phyloP scores from a whole-genome alignment of 2,888 invertebrate genomes.

The Cosmorhoe ocellata region DNA sequence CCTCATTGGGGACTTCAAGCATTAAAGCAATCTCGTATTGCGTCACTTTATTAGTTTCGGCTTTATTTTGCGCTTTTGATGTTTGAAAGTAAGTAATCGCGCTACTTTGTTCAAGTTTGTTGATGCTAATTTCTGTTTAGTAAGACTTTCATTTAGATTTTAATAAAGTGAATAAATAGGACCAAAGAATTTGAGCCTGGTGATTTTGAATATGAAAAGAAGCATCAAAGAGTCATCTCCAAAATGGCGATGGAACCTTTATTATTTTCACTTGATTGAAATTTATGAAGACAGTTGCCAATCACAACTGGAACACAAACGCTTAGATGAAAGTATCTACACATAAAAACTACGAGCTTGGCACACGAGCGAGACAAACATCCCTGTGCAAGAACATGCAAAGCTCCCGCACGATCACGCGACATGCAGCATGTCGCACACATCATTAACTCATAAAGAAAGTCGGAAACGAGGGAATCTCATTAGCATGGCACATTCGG shows the following conservation, averaged over 20 bases:
- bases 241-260: too few relatives aligned
- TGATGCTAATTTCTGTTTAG: conserved; percentile 40
- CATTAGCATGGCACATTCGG: conserved; percentile 69
- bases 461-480: conserved; percentile 61
- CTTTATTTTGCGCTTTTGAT: conserved; percentile 77
- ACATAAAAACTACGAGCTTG: too few relatives aligned
- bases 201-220: background rate
- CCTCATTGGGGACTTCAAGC: conserved; percentile 68
- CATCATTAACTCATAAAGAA: conserved; percentile 61
- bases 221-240: background rate
- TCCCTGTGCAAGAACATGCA: background rate
- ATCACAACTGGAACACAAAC: too few relatives aligned
- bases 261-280: too few relatives aligned
- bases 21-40: conserved; percentile 78
- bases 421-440: conserved; percentile 32
- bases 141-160: conserved; percentile 21
- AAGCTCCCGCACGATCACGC: conserved; percentile 1
- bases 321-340: too few relatives aligned
- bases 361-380: too few relatives aligned
- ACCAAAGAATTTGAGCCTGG: too few relatives aligned
- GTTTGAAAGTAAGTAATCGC: conserved; percentile 68
- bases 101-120: conserved; percentile 54
- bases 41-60: conserved; percentile 77
- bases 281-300: too few relatives aligned
- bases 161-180: conserved; percentile 6